Base-by-base conservation (phyloP, 2,113 vertebrate genomes). In the Rhabdornis inornatus region DNA sequence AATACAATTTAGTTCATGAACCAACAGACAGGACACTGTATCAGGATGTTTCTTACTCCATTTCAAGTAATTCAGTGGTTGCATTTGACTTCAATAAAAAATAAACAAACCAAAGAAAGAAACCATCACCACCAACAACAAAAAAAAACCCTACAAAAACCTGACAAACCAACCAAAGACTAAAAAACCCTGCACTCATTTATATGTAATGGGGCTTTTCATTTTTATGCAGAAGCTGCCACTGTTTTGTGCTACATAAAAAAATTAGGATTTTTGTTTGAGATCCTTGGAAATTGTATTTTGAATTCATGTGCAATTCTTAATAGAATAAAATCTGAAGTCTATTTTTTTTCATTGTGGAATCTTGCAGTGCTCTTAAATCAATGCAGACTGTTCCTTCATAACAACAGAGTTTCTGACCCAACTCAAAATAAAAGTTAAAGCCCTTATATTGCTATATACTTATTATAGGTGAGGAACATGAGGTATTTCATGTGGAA, bases 161-260 rank as follows among this genome's bases (percentile, higher is more conserved):
- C 7, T 13, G 13, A 59, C 37, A 59, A 68, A 27, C 2, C 7
- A 63, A 37, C 3, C 7, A 70, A 81, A 56, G 12, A 57, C 7
- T 22, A 39, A 60, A 64, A 83, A 16, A 0, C 4, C 2, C 15
- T 49, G 11, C 0, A 0, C 6, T 37, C 23, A 53, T 63, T 50
- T 63, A 35, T 75, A 28, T 82, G 7, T 39, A 66, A 75, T 5
- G 18, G 1, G 3, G 2, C 3, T 89, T 91, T 61, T 61, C 17
- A 33, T 53, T 69, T 64, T 87, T 74, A 18, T 39, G 11, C 27
- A 68, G 35, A 81, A 66, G 7, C 5, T 55, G 21, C 13, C 6
- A 6, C 7, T 27, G 9, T 40, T 83, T 45, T 21, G 33, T 74
- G 35, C 14, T 56, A 16, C 14, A 66, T 5, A n/a, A 59, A 75